These are phyloP conservation scores for Hofmannophila pseudospretella DNA, from an alignment of 2,888 invertebrate species.

Conservation along the genomic window DNA sequence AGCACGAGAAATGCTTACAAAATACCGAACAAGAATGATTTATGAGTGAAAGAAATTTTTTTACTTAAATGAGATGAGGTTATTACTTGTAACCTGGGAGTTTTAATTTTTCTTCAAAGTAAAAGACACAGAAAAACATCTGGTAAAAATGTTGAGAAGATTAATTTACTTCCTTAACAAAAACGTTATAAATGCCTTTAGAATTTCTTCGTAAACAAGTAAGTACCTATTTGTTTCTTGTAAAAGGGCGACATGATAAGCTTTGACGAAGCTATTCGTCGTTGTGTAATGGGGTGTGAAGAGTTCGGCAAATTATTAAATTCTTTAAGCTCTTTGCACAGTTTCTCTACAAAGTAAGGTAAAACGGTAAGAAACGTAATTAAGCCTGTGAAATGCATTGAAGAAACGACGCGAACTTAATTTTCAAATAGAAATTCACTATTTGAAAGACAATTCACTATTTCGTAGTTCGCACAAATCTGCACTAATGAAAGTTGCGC, in stretches of 20 bases:
- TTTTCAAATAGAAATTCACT: not conserved
- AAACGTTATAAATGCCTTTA: slow-evolving; percentile 38
- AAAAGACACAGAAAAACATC: slow-evolving; percentile 26
- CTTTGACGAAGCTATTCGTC: slow-evolving; percentile 8
- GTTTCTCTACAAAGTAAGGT: not conserved
- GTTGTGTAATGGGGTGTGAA: slow-evolving; percentile 9
- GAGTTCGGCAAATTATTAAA: slow-evolving; percentile 4
- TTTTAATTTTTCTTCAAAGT: not conserved
- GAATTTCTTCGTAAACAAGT: slow-evolving; percentile 29
- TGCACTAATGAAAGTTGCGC: not conserved
- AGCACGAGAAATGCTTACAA: not conserved
- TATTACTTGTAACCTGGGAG: not conserved
- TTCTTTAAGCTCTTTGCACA: slow-evolving; percentile 1
- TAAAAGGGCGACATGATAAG: slow-evolving; percentile 26
- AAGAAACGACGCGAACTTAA: not conserved
- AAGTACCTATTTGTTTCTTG: slow-evolving; percentile 36
- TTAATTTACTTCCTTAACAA: slow-evolving; percentile 33
- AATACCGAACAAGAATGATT: not conserved
- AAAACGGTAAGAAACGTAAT: not conserved
- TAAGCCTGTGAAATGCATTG: not conserved
- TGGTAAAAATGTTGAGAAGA: slow-evolving; percentile 35
- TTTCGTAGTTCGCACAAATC: not conserved
- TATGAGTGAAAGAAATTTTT: not conserved
- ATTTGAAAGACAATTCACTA: not conserved
- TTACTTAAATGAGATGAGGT: not conserved